phyloP scores from a whole-genome alignment of 2,113 vertebrate species.

The Jacana jacana region DNA sequence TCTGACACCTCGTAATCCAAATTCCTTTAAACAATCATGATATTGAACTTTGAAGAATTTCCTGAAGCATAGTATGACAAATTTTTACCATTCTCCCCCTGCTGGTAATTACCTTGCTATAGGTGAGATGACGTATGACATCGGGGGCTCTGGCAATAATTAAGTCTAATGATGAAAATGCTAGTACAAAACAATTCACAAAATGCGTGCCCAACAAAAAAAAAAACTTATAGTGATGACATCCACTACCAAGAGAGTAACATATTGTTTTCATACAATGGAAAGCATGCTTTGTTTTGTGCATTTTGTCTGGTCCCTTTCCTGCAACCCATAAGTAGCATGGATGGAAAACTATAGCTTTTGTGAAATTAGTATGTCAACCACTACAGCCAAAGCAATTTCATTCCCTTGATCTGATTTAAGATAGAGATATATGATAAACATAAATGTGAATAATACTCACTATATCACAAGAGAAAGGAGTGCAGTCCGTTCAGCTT shows the following conservation, averaged over 20 bases:
- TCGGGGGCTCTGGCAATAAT: background rate
- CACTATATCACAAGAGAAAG: background rate
- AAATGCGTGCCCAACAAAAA: background rate
- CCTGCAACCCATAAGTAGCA: background rate
- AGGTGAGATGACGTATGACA: background rate
- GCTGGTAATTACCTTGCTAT: background rate
- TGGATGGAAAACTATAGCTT: background rate
- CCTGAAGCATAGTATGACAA: background rate
- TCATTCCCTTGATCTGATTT: background rate
- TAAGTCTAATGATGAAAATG: background rate
- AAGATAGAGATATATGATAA: background rate
- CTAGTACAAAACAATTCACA: background rate
- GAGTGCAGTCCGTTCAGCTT: background rate
- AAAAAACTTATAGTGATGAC: background rate
- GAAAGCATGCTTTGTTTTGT: background rate
- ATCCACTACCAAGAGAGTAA: background rate
- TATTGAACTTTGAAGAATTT: background rate
- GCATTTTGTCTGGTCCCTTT: background rate
- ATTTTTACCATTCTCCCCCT: background rate
- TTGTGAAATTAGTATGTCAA: background rate
- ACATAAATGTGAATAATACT: background rate
- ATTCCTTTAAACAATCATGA: background rate
- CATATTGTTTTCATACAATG: fast-evolving
- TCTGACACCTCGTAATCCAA: background rate
- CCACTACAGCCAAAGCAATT: background rate